Conservation (phyloP, 2,113 vertebrate species). For the Willisornis vidua region DNA sequence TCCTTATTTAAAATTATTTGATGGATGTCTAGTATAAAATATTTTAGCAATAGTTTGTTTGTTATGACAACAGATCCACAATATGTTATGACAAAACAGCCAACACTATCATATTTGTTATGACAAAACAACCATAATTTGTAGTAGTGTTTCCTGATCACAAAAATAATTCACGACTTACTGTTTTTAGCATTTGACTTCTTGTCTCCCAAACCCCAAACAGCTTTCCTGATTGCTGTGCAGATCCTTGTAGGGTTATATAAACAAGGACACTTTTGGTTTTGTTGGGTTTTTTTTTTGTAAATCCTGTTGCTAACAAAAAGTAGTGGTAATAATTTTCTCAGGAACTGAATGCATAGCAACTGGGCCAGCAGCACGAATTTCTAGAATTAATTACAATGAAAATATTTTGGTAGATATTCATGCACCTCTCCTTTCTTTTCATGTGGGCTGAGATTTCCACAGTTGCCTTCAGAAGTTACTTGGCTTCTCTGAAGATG, state of each 20-base stretch:
- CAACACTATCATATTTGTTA: neutral
- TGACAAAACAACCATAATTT: neutral
- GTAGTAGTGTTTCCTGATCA: neutral
- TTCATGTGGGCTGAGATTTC: neutral
- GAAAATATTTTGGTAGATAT: neutral
- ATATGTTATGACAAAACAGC: neutral
- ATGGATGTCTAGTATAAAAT: neutral
- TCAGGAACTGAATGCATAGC: neutral
- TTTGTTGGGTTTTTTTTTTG: neutral
- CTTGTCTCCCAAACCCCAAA: neutral
- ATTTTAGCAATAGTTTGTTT: neutral
- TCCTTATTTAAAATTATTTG: neutral
- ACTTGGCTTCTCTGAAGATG: neutral
- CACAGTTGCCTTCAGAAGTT: neutral
- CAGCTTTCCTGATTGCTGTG: neutral
- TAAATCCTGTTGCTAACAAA: neutral
- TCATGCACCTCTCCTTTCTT: neutral
- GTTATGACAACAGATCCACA: neutral
- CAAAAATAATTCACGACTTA: neutral
- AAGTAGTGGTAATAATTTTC: neutral
- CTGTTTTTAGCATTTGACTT: neutral
- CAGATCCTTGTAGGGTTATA: neutral
- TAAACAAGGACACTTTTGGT: neutral
- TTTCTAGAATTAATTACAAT: neutral
- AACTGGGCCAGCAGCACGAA: neutral